phyloP scores from a whole-genome alignment of 2,113 vertebrate species.

The Ictidomys tridecemlineatus region DNA sequence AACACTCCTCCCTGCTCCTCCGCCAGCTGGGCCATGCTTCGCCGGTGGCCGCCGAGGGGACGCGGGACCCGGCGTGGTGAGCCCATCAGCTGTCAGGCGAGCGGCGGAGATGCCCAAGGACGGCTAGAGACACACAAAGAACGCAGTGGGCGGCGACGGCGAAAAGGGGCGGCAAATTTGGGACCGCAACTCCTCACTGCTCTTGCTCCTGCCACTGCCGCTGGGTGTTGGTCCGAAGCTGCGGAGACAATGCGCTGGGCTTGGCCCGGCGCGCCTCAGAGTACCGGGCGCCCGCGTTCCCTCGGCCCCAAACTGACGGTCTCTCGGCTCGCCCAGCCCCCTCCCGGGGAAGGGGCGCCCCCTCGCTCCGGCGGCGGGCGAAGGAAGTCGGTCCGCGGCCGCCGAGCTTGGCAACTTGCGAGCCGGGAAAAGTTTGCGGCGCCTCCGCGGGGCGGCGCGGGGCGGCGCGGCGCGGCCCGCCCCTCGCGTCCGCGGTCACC shows the following conservation, averaged over 20 bases:
- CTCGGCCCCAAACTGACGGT: neutral
- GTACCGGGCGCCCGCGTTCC: neutral
- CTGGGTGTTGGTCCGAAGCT: slow-evolving; percentile 27
- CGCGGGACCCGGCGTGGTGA: slow-evolving; percentile 12
- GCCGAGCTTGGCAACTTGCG: slow-evolving; percentile 58
- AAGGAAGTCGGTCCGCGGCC: neutral
- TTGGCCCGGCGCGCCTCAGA: neutral
- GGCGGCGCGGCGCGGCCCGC: slow-evolving; percentile 30
- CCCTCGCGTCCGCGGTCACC: slow-evolving; percentile 33
- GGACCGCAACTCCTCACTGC: neutral
- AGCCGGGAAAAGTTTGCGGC: slow-evolving; percentile 80
- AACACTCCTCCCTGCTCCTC: slow-evolving; percentile 6
- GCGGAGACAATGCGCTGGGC: slow-evolving; percentile 65
- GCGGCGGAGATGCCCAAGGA: neutral
- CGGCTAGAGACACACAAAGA: slow-evolving; percentile 83
- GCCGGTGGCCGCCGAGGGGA: slow-evolving; percentile 1
- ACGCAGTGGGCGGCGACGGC: slow-evolving; percentile 81
- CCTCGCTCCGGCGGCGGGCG: neutral
- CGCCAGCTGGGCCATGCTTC: neutral
- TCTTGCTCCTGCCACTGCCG: neutral
- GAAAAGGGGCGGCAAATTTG: slow-evolving; percentile 24
- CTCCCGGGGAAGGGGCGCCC: slow-evolving; percentile 35
- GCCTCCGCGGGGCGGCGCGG: slow-evolving; percentile 61
- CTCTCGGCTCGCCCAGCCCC: slow-evolving; percentile 20
- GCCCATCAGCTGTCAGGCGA: slow-evolving; percentile 72